Evolutionary conservation across 1,140 invertebrate genomes (phyloP), one percentile per base, ranked within the genome.

Genomic region (Ooceraea biroi): DNA sequence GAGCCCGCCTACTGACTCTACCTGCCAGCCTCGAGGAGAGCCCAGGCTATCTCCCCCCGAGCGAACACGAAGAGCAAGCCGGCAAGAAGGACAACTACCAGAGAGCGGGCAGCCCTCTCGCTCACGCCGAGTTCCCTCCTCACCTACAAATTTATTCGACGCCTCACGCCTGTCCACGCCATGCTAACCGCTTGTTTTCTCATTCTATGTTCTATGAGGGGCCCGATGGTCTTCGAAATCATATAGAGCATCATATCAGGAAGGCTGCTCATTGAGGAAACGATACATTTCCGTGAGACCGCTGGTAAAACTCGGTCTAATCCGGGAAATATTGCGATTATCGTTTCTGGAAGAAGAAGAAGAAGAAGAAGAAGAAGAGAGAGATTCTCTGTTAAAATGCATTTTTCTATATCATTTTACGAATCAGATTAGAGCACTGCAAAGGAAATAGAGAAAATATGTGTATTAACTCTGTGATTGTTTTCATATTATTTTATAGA

Each of bases 1-100:
- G 77, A 86, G 91, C 89, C 92, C 91, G 92, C 92, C 93, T 93
- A 93, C 92, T 92, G 91, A 92, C 92, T 92, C 91, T 92, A 92
- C 91, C 92, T 93, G 92, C 89, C 91, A 91, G 89, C 90, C 86
- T 86, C 85, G 85, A 88, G 85, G 48, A 77, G 61, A 77, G 22
- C 36, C 61, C 74, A 25, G 27, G 86, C 88, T 89, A 88, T 87
- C 87, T 90, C 86, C n/a, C 2, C 55, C 27, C 19, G 27, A 72
- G n/a, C 44, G 55, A 82, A 74, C 57, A 61, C 68, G 44, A 74
- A 69, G 44, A 71, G 55, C 78, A 41, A 22, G 71, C 41, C 66
- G 27, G 17, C 36, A 65, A 65, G 58, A 83, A 77, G 73, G 55
- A 77, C 72, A 68, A 55, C 46, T 10, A 10, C 8, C 22, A 46